Conservation (phyloP, 2,113 vertebrate genomes). For the Hipposideros armiger region DNA sequence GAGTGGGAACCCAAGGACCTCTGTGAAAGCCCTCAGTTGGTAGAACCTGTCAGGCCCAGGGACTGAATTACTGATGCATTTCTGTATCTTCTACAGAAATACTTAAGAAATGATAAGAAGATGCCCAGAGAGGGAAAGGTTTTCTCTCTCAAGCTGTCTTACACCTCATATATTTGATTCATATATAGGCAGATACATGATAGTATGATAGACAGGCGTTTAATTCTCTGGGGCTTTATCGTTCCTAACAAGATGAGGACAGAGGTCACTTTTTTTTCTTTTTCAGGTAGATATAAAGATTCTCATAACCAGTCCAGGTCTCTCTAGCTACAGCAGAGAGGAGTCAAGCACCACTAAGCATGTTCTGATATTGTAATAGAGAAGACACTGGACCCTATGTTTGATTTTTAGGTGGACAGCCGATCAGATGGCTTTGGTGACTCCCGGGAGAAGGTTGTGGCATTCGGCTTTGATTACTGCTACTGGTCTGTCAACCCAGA, state of each 20-base stretch:
- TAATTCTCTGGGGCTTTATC: conserved; percentile 53
- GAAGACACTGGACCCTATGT: conserved; percentile 36
- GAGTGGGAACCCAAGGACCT: not conserved
- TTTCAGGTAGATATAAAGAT: conserved; percentile 51
- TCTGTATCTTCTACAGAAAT: not conserved
- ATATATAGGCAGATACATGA: not conserved
- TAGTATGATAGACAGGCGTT: not conserved
- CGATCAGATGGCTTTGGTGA: conserved; percentile 89
- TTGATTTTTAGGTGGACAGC: conserved; percentile 89
- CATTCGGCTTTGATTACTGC: conserved; percentile 98
- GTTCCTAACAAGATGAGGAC: not conserved
- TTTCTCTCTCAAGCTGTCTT: not conserved
- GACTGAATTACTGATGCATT: not conserved
- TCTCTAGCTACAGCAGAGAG: conserved; percentile 2
- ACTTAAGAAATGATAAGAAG: not conserved
- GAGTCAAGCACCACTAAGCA: not conserved
- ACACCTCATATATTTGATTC: not conserved
- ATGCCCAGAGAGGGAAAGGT: not conserved
- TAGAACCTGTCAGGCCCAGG: not conserved
- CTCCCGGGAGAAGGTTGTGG: conserved; percentile 92
- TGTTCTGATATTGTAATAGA: not conserved
- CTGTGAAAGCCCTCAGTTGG: not conserved
- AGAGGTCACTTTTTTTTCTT: not conserved
- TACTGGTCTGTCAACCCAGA: conserved; percentile 97
- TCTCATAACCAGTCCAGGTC: not conserved